These are phyloP conservation scores for Anthopleura sola DNA, from an alignment of 64 coral and sea anemone species.

Conservation along the genomic window DNA sequence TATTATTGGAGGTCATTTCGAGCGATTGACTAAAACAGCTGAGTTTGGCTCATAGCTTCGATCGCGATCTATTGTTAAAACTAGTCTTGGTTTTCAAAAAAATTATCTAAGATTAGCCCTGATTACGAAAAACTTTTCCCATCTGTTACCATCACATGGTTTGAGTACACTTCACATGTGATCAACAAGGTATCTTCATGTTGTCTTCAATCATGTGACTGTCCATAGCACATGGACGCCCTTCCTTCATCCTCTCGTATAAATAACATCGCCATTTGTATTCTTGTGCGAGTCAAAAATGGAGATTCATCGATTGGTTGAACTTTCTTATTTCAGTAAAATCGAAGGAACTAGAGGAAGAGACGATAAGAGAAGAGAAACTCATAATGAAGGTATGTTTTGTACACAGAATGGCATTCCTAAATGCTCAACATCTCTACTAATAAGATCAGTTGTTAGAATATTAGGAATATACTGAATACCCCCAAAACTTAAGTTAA, in stretches of 20 bases:
- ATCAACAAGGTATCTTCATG: neutral
- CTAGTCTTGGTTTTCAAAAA: too few relatives aligned
- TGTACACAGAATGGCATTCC: neutral
- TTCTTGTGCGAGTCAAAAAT: neutral
- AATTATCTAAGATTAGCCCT: too few relatives aligned
- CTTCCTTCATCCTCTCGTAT: neutral
- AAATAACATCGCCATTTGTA: neutral
- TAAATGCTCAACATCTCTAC: neutral
- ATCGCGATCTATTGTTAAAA: too few relatives aligned
- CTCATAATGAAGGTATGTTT: slow-evolving; percentile 90
- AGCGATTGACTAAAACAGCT: neutral
- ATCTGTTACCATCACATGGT: slow-evolving; percentile 33
- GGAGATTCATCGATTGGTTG: neutral
- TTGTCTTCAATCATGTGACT: neutral
- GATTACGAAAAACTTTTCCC: neutral
- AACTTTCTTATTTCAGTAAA: slow-evolving; percentile 77
- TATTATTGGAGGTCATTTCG: neutral
- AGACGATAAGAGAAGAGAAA: slow-evolving; percentile 91
- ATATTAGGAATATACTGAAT: too few relatives aligned
- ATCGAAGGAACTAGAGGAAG: slow-evolving; percentile 79
- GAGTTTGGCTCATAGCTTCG: neutral
- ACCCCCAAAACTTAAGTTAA: too few relatives aligned
- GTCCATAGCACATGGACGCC: neutral
- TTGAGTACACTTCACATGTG: neutral
- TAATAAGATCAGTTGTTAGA: too few relatives aligned